These are phyloP conservation scores for Zygaena filipendulae DNA, from an alignment of 2,888 invertebrate species.

Conservation along the genomic window DNA sequence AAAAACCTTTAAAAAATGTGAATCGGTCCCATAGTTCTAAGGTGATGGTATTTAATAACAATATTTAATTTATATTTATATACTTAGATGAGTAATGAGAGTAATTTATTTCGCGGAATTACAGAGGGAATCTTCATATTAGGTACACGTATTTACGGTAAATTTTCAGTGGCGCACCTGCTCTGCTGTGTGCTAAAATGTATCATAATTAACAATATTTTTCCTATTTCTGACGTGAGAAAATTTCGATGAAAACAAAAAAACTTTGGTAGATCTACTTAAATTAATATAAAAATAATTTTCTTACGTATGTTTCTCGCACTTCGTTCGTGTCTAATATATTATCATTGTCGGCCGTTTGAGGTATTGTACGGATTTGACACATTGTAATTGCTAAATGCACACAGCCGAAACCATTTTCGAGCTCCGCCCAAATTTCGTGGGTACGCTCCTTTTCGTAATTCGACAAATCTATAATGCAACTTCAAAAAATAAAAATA, in stretches of 20 bases:
- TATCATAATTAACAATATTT: no score
- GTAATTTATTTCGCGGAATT: no score
- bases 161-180: no score
- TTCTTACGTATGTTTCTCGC: conserved; percentile 30
- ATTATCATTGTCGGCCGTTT: conserved; percentile 1
- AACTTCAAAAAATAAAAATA: conserved; percentile 30
- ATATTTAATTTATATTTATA: no score
- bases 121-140: neutral
- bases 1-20: no score
- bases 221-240: no score
- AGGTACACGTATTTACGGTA: no score
- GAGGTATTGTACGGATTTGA: conserved; percentile 20
- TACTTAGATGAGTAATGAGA: no score
- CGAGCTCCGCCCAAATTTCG: conserved; percentile 42
- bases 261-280: neutral
- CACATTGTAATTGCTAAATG: conserved; percentile 49
- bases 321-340: conserved; percentile 9
- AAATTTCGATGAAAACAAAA: neutral
- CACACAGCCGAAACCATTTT: conserved; percentile 41
- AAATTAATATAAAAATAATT: neutral
- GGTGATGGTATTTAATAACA: no score
- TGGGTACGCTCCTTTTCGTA: conserved; percentile 45
- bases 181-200: no score
- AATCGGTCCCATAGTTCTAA: no score
- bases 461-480: conserved; percentile 38